A percentile compares a stretch with the other conserved stretches of the same genome.
phyloP scores from a whole-genome alignment of 2,888 invertebrate genomes.

The Lysandra bellargus region DNA sequence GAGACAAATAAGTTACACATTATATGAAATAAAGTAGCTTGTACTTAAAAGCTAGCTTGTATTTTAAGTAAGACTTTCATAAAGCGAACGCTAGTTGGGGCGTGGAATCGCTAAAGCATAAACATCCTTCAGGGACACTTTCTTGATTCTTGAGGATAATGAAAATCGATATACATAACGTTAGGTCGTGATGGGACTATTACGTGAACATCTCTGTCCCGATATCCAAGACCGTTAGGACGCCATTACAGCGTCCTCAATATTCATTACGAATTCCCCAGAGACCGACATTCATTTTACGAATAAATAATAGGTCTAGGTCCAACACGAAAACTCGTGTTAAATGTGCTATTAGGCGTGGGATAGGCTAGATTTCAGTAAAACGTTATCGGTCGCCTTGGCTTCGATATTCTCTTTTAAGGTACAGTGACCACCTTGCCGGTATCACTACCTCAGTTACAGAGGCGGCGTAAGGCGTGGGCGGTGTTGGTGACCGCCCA shows the following conservation, averaged over 20 bases:
- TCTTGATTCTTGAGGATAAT: background rate
- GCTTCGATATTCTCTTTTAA: background rate
- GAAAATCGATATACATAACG: slow-evolving; percentile 28
- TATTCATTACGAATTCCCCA: slow-evolving; percentile 24
- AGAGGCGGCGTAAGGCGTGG: too few species aligned
- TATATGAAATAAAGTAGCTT: too few species aligned
- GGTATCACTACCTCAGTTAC: too few species aligned
- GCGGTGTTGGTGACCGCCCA: too few species aligned
- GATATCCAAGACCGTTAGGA: slow-evolving; percentile 22
- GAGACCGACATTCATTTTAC: slow-evolving; percentile 11
- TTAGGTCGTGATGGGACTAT: slow-evolving; percentile 10
- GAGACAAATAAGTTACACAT: too few species aligned
- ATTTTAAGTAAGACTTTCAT: background rate
- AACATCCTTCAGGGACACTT: background rate
- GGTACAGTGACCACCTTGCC: background rate
- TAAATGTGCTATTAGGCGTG: background rate
- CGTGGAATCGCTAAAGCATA: background rate
- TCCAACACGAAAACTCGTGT: background rate
- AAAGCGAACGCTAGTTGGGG: background rate
- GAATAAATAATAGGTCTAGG: slow-evolving; percentile 21
- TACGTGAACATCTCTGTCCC: background rate
- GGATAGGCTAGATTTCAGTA: background rate
- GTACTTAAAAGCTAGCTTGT: too few species aligned
- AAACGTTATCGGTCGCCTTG: background rate
- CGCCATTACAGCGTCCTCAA: slow-evolving; percentile 24